These are phyloP conservation scores for Tympanoctomys barrerae DNA, from an alignment of 2,797 vertebrate genomes.

Conservation along the genomic window DNA sequence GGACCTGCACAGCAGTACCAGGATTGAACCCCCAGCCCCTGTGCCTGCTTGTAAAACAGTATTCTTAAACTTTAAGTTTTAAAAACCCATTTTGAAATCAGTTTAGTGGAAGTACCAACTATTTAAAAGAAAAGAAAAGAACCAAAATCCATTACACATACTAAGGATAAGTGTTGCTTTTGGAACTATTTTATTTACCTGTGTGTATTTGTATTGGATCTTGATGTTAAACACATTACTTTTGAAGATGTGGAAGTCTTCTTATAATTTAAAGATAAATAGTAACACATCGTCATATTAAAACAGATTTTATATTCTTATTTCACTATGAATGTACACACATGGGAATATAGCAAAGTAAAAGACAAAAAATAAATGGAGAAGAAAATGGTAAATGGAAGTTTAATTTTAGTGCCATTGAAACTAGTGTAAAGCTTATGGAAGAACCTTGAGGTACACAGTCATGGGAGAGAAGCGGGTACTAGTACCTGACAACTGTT, in stretches of 20 bases:
- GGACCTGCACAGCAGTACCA: too few species aligned
- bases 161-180: background rate
- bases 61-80: constrained; percentile 36
- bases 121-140: constrained; percentile 12
- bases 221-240: background rate
- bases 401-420: background rate
- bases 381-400: background rate
- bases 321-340: background rate
- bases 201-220: background rate
- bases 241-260: constrained; percentile 12
- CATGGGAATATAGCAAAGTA: constrained; percentile 24
- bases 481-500: background rate
- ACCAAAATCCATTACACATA: background rate
- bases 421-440: background rate
- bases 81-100: constrained; percentile 37
- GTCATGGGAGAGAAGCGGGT: background rate
- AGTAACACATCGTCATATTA: background rate
- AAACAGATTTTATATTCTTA: constrained; percentile 39
- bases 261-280: constrained; percentile 40
- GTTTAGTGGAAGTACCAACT: background rate
- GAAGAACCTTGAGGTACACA: background rate
- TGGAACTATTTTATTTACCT: background rate
- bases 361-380: background rate
- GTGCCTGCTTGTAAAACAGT: background rate
- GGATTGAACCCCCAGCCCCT: too few species aligned